Percentiles rank a stretch among this genome's conserved stretches.
Conservation (phyloP, 2,888 invertebrate species). For the Oligia latruncula region DNA sequence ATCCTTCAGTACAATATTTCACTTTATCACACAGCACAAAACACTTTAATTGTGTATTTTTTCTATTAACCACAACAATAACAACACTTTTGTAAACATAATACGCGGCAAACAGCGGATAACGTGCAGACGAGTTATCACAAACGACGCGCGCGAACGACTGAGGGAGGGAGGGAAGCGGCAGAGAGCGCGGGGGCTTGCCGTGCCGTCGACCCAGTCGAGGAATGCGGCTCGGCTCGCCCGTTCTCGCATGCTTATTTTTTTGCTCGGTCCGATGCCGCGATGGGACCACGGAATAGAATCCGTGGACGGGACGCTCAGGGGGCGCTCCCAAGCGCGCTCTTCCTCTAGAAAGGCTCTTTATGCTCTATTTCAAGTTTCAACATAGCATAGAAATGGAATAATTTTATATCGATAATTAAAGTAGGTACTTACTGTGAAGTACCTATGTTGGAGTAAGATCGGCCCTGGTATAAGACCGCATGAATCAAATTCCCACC, state of each 20-base stretch:
- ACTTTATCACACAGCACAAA: conserved; percentile 80
- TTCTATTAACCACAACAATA: conserved; percentile 79
- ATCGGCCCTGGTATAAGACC: too few species aligned
- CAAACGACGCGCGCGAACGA: conserved; percentile 86
- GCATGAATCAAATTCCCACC: too few species aligned
- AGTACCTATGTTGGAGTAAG: too few species aligned
- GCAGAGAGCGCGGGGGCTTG: conserved; percentile 73
- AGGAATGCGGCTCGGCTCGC: conserved; percentile 88
- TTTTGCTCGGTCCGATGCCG: conserved; percentile 75
- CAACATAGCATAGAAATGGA: background rate
- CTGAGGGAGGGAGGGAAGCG: conserved; percentile 71
- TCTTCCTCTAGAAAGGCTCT: conserved; percentile 36
- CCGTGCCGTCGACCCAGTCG: conserved; percentile 86
- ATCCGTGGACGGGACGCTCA: conserved; percentile 64
- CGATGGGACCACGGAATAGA: conserved; percentile 51
- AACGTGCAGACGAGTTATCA: conserved; percentile 76
- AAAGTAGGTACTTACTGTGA: background rate
- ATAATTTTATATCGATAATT: background rate
- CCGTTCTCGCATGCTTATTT: conserved; percentile 84
- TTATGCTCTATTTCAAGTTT: conserved; percentile 9
- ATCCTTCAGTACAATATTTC: conserved; percentile 67
- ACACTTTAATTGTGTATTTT: conserved; percentile 77
- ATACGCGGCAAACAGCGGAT: conserved; percentile 79
- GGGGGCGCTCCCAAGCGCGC: conserved; percentile 58
- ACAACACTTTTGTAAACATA: conserved; percentile 87